These are phyloP conservation scores for Synergus umbraculus DNA, from an alignment of 2,888 invertebrate genomes.

Conservation along the genomic window DNA sequence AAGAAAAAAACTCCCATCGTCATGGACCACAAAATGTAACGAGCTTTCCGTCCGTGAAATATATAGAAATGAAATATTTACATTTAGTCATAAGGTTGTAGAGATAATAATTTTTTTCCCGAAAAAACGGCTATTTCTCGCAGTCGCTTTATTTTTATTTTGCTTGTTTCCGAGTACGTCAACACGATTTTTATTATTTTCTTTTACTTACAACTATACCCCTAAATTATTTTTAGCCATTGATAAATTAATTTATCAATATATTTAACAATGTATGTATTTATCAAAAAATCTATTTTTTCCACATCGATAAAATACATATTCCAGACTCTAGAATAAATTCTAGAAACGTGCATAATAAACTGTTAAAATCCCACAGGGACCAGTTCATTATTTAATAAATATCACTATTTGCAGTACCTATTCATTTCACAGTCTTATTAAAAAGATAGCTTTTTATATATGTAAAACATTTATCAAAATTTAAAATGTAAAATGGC, in stretches of 20 bases:
- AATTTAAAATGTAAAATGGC: conserved; percentile 3
- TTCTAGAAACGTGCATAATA: conserved; percentile 24
- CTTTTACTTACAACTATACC: not conserved
- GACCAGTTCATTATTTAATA: conserved; percentile 61
- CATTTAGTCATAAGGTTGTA: conserved; percentile 47
- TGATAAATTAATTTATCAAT: not conserved
- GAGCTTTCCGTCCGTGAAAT: conserved; percentile 57
- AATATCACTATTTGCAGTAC: conserved; percentile 46
- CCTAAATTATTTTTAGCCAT: not conserved
- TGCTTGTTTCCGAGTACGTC: conserved; percentile 49
- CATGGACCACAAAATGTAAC: conserved; percentile 54
- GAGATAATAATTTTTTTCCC: conserved; percentile 32
- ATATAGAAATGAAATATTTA: conserved; percentile 49
- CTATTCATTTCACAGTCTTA: conserved; percentile 49
- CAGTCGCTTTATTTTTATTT: conserved; percentile 29
- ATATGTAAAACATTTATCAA: conserved; percentile 17
- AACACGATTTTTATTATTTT: not conserved
- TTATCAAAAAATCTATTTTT: not conserved
- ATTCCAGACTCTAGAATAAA: conserved; percentile 25
- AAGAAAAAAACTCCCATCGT: conserved; percentile 17
- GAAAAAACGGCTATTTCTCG: conserved; percentile 9
- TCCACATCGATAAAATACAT: not conserved
- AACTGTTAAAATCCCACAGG: conserved; percentile 63
- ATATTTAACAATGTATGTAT: not conserved
- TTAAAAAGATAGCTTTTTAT: conserved; percentile 50